Conservation (phyloP, 30 jellyfish, hydroid and myxozoan species). For the Rhopilema esculentum region DNA sequence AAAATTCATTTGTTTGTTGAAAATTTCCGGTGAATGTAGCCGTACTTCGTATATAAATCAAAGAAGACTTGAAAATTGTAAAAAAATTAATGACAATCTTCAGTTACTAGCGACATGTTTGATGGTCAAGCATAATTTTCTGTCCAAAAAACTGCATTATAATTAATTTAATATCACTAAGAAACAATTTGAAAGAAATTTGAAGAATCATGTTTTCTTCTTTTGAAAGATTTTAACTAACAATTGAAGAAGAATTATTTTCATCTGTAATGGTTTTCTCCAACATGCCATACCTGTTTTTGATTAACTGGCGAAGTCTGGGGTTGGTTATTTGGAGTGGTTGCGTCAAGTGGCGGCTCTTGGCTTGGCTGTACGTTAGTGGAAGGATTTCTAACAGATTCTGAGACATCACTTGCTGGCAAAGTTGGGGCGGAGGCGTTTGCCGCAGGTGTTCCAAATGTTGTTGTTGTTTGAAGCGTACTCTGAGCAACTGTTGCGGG, state of each 20-base stretch:
- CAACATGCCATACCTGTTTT: slow-evolving; percentile 23
- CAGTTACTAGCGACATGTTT: too few relatives aligned
- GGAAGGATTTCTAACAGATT: slow-evolving; percentile 10
- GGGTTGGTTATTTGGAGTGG: slow-evolving; percentile 13
- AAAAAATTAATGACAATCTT: too few relatives aligned
- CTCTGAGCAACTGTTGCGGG: slow-evolving; percentile 19
- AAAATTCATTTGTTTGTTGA: too few relatives aligned
- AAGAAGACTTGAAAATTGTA: too few relatives aligned
- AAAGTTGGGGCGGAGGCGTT: slow-evolving; percentile 9
- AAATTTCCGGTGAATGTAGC: too few relatives aligned
- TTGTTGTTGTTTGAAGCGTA: slow-evolving; percentile 4
- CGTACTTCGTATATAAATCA: too few relatives aligned
- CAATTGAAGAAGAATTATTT: neutral
- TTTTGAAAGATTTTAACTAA: neutral
- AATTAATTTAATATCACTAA: too few relatives aligned
- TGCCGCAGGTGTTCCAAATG: slow-evolving; percentile 12
- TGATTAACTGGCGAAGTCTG: slow-evolving; percentile 12
- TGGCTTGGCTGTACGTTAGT: slow-evolving; percentile 1
- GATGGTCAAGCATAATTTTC: too few relatives aligned
- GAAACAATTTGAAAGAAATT: too few relatives aligned
- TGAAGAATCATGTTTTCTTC: too few relatives aligned
- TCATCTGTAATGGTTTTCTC: neutral
- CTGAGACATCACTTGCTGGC: slow-evolving; percentile 9
- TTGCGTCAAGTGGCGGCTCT: slow-evolving; percentile 9
- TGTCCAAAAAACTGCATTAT: too few relatives aligned